Percentiles rank a stretch among this genome's conserved stretches.
Evolutionary conservation across 2,113 vertebrate species (phyloP).

Genomic region (Neolamprologus sp.): DNA sequence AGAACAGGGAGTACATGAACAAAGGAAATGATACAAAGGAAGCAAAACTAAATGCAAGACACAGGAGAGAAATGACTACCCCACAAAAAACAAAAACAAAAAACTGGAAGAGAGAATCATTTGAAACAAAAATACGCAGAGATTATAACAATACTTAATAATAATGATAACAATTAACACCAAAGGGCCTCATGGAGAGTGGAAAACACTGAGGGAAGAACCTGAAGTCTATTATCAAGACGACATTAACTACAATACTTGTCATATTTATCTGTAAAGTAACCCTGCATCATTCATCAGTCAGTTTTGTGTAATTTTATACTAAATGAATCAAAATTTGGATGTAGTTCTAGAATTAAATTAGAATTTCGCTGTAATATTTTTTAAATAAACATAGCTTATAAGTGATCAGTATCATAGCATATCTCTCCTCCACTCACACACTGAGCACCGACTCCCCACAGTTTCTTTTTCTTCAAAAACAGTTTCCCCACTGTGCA

Average conservation of each 20-base stretch:
- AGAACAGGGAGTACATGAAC: background rate
- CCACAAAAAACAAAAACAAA: background rate
- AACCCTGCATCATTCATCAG: background rate
- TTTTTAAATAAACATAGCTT: background rate
- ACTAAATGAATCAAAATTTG: background rate
- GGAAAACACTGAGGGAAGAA: background rate
- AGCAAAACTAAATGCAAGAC: background rate
- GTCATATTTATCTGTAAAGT: background rate
- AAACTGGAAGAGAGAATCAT: background rate
- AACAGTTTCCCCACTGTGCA: background rate
- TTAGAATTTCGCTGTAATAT: background rate
- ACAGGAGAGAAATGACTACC: background rate
- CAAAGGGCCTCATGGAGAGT: background rate
- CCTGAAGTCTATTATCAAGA: background rate
- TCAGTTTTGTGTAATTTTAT: background rate
- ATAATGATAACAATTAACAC: background rate
- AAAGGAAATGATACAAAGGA: background rate
- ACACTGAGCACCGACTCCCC: background rate
- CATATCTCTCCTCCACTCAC: background rate
- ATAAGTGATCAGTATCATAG: background rate
- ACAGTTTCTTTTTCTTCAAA: background rate
- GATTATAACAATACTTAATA: background rate
- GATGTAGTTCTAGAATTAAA: background rate
- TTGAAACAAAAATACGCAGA: accelerated
- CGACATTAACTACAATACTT: accelerated